Percentiles rank a stretch among this genome's conserved stretches.
These are phyloP conservation scores for Drosophila yooni DNA, from an alignment of 2,888 invertebrate genomes.

Conservation along the genomic window DNA sequence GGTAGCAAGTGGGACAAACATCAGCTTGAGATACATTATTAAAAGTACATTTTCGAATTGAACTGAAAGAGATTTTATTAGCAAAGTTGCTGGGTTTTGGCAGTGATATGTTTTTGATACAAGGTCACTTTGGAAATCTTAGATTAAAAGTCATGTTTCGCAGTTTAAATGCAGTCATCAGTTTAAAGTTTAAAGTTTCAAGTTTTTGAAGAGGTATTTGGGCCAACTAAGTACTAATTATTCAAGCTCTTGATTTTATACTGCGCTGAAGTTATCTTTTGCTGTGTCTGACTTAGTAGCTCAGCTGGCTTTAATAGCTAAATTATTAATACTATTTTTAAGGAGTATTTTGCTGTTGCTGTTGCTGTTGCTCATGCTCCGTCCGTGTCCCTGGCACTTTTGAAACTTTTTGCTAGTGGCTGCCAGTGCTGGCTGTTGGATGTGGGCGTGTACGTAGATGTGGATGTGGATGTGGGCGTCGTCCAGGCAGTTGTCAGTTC, in stretches of 20 bases:
- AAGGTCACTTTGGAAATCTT: not conserved
- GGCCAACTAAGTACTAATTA: not conserved
- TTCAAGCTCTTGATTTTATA: not conserved
- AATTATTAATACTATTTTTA: not conserved
- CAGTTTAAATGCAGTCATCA: not conserved
- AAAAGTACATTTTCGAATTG: not conserved
- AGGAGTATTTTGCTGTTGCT: slow-evolving; percentile 14
- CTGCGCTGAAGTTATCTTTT: not conserved
- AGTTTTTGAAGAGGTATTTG: not conserved
- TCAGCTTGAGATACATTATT: not conserved
- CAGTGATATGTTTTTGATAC: not conserved
- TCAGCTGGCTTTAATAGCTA: not conserved
- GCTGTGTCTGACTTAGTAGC: not conserved
- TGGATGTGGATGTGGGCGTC: slow-evolving; percentile 36
- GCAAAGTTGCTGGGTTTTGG: not conserved
- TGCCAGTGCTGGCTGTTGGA: slow-evolving; percentile 17
- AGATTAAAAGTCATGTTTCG: not conserved
- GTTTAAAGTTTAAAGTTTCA: not conserved
- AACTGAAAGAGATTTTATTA: too few species aligned
- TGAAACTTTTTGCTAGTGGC: slow-evolving; percentile 48
- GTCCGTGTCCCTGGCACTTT: slow-evolving; percentile 21
- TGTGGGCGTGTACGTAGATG: not conserved
- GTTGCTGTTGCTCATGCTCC: not conserved
- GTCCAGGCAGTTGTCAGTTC: slow-evolving; percentile 35
- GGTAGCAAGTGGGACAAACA: not conserved